Percentiles rank a stretch among this genome's conserved stretches.
phyloP scores from a whole-genome alignment of 2,888 invertebrate species.

The Coecobrya sp. region DNA sequence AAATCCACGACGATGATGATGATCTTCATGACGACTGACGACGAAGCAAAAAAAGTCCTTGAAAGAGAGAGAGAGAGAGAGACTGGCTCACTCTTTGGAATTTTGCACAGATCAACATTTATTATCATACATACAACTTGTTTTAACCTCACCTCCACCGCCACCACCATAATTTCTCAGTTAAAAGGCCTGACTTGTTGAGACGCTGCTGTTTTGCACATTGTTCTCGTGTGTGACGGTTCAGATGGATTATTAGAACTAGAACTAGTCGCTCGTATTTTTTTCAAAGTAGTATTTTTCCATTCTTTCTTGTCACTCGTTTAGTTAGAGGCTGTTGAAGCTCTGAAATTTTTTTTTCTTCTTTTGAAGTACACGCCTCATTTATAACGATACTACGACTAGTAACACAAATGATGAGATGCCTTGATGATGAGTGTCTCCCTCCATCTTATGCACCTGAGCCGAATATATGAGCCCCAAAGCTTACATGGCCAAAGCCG shows the following conservation, averaged over 20 bases:
- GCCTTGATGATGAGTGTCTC: background rate
- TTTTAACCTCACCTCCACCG: background rate
- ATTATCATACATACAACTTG: slow-evolving; percentile 16
- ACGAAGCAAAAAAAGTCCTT: slow-evolving; percentile 35
- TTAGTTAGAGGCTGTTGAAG: background rate
- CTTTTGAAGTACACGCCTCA: background rate
- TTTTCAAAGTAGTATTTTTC: background rate
- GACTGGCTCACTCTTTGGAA: slow-evolving; percentile 16
- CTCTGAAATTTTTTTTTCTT: background rate
- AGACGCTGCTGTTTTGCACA: background rate
- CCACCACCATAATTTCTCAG: slow-evolving; percentile 12
- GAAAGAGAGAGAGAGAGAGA: background rate
- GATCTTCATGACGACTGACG: background rate
- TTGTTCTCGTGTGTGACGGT: background rate
- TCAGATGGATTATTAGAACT: slow-evolving; percentile 16
- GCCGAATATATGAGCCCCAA: background rate
- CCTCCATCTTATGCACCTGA: too few species aligned
- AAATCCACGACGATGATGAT: slow-evolving; percentile 8
- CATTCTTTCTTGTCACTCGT: background rate
- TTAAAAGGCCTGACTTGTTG: background rate
- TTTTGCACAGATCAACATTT: slow-evolving; percentile 7
- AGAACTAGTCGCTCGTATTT: background rate
- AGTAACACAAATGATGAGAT: background rate
- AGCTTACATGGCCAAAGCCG: background rate
- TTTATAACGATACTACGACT: background rate